Percentiles rank a stretch among this genome's conserved stretches.
Evolutionary conservation across 2,888 invertebrate genomes (phyloP).

Genomic region (Empis livida): DNA sequence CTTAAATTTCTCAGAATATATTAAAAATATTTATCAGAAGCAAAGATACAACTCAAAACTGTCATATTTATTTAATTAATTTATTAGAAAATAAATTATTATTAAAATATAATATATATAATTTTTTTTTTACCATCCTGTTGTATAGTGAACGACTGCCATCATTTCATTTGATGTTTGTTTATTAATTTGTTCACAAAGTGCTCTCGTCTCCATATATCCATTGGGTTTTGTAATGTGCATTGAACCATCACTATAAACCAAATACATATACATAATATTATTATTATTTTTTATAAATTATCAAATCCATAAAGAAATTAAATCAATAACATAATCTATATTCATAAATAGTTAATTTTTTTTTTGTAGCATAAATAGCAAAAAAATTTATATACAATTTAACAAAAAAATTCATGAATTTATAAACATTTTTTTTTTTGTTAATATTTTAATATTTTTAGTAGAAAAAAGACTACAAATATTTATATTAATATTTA

Average conservation of each 20-base stretch:
- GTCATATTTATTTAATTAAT: too few species aligned
- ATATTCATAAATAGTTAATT: not conserved
- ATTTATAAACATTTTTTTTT: too few species aligned
- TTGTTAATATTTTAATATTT: too few species aligned
- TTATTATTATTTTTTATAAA: too few species aligned
- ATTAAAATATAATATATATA: not conserved
- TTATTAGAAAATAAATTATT: not conserved
- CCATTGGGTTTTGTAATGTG: slow-evolving; percentile 37
- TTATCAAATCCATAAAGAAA: slow-evolving; percentile 11
- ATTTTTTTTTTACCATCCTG: slow-evolving; percentile 48
- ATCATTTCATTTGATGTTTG: slow-evolving; percentile 42
- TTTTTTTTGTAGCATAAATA: slow-evolving; percentile 5
- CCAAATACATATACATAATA: slow-evolving; percentile 8
- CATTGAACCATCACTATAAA: slow-evolving; percentile 36
- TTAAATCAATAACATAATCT: not conserved
- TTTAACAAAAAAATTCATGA: not conserved
- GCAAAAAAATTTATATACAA: not conserved
- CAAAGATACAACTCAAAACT: too few species aligned
- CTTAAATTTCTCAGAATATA: too few species aligned
- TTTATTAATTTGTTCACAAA: slow-evolving; percentile 37
- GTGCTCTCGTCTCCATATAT: slow-evolving; percentile 36
- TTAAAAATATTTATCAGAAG: too few species aligned
- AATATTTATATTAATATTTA: too few species aligned
- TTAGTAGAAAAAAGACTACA: too few species aligned
- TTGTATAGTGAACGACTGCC: slow-evolving; percentile 57